phyloP scores from a whole-genome alignment of 2,888 invertebrate genomes.

The Eremobia ochroleuca region DNA sequence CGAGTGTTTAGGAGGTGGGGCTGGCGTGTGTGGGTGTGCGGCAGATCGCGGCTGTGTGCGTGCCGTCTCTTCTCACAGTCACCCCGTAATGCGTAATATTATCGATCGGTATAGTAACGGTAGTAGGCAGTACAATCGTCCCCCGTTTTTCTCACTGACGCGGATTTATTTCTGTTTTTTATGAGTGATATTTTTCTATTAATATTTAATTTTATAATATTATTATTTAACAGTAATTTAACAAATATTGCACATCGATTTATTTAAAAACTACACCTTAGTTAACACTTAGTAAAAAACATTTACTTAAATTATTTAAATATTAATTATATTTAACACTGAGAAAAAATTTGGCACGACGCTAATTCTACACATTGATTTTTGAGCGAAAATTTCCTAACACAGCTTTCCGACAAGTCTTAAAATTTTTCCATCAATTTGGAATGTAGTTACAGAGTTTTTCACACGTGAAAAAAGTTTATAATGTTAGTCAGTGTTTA shows the following conservation, averaged over 20 bases:
- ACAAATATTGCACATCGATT: slow-evolving; percentile 58
- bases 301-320: slow-evolving; percentile 57
- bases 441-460: slow-evolving; percentile 65
- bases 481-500: slow-evolving; percentile 77
- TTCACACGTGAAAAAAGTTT: slow-evolving; percentile 70
- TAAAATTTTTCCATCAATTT: slow-evolving; percentile 64
- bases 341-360: slow-evolving; percentile 75
- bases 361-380: slow-evolving; percentile 54
- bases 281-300: slow-evolving; percentile 55
- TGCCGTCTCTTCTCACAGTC: slow-evolving; percentile 77
- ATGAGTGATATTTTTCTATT: slow-evolving; percentile 63
- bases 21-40: slow-evolving; percentile 76
- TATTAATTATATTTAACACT: slow-evolving; percentile 53
- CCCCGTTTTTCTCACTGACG: slow-evolving; percentile 82
- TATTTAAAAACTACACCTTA: slow-evolving; percentile 40
- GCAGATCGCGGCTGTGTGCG: slow-evolving; percentile 77
- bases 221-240: slow-evolving; percentile 44
- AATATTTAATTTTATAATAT: slow-evolving; percentile 45
- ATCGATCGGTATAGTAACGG: slow-evolving; percentile 90
- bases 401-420: slow-evolving; percentile 51
- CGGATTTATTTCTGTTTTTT: slow-evolving; percentile 80
- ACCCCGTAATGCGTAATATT: slow-evolving; percentile 90
- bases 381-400: slow-evolving; percentile 73
- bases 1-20: slow-evolving; percentile 74
- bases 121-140: slow-evolving; percentile 75